Conservation (phyloP, 2,797 vertebrate species). For the Rhincodon typus region DNA sequence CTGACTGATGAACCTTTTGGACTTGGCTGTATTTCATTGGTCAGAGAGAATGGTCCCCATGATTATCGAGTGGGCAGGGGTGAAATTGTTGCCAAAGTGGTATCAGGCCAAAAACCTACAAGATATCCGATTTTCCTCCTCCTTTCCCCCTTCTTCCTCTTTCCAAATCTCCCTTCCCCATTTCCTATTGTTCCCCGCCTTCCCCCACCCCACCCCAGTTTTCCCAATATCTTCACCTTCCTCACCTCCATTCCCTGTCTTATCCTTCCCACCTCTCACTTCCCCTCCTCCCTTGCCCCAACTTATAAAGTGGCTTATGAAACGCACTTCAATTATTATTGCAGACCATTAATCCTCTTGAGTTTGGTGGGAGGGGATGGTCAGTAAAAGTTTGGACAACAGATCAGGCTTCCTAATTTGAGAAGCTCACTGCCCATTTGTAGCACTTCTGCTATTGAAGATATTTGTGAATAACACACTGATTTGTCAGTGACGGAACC, state of each 20-base stretch:
- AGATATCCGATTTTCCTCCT: neutral
- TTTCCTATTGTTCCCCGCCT: too few relatives aligned
- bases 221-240: too few relatives aligned
- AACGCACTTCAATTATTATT: constrained; percentile 25
- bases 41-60: neutral
- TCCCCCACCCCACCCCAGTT: too few relatives aligned
- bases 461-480: neutral
- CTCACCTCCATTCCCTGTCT: too few relatives aligned
- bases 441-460: constrained; percentile 26
- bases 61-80: neutral
- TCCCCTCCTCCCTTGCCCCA: neutral
- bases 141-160: too few relatives aligned
- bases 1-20: neutral
- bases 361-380: neutral
- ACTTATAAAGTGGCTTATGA: neutral
- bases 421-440: neutral
- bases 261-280: neutral
- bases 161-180: neutral
- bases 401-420: neutral
- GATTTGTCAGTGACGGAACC: neutral
- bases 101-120: neutral
- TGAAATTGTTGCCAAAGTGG: neutral
- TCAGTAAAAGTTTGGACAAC: constrained; percentile 3
- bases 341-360: neutral
- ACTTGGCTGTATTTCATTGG: neutral